These are phyloP conservation scores for Platerodrilus igneus DNA, from an alignment of 2,888 invertebrate species.

Conservation along the genomic window DNA sequence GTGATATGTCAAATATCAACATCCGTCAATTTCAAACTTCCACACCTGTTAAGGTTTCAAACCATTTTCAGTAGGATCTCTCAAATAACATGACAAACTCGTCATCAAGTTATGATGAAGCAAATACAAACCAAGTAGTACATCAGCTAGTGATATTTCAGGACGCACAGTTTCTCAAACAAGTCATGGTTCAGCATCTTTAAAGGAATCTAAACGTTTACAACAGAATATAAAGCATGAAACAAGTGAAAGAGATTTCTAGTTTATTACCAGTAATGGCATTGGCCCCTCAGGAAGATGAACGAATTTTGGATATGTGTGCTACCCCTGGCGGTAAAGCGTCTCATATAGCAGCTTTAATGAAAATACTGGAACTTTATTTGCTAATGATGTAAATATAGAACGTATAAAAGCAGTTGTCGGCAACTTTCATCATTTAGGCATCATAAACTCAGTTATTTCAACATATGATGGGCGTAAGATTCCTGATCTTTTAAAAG, in stretches of 20 bases:
- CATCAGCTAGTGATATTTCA: too few species aligned
- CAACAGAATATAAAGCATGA: slow-evolving; percentile 97
- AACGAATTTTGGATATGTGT: slow-evolving; percentile 93
- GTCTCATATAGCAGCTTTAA: slow-evolving; percentile 93
- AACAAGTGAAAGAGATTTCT: slow-evolving; percentile 97
- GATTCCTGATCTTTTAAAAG: slow-evolving; percentile 73
- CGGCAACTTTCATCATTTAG: slow-evolving; percentile 94
- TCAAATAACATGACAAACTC: too few species aligned
- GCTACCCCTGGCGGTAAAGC: slow-evolving; percentile 99
- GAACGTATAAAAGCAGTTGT: slow-evolving; percentile 88
- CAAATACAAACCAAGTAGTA: too few species aligned
- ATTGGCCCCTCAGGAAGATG: slow-evolving; percentile 92
- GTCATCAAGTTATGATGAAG: too few species aligned
- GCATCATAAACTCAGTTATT: slow-evolving; percentile 89
- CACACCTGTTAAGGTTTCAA: too few species aligned
- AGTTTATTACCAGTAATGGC: slow-evolving; percentile 98
- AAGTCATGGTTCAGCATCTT: too few species aligned
- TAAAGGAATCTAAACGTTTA: too few species aligned
- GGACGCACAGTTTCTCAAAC: too few species aligned
- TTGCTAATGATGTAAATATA: slow-evolving; percentile 92
- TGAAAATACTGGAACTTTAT: slow-evolving; percentile 97
- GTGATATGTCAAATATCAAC: too few species aligned
- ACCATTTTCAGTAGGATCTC: too few species aligned
- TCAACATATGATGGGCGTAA: slow-evolving; percentile 86
- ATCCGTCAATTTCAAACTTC: too few species aligned